Evolutionary conservation across 2,797 vertebrate genomes (phyloP), one percentile per base, ranked within the genome.

Genomic region (Tolypeutes matacus): DNA sequence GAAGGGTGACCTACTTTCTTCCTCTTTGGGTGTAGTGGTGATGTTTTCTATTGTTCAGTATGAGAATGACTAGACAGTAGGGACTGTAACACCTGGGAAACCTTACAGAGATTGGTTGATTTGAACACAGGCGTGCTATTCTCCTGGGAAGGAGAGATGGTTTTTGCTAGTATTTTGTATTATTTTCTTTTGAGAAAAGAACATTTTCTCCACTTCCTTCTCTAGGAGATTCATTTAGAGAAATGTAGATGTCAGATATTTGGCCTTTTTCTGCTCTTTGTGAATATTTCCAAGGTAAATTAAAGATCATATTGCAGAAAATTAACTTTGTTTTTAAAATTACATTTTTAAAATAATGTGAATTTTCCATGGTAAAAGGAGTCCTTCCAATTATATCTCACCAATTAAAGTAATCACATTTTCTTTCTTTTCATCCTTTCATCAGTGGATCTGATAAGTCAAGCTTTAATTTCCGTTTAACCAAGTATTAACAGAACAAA

Each of bases 1-100:
- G 62, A 86, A 94, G 70, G 18, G 25, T 96, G 95, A 93, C 96
- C 96, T 88, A 90, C 89, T 96, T 96, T 97, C 91, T 81, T 69
- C 27, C 56, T 46, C 53, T 49, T 64, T 53, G 81, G 56, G 46
- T 93, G n/a, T 27, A 85, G 85, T 10, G 9, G 60, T 62, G 95
- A 89, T 97, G 89, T 83, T 92, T 88, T 93, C 84, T 67, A 53
- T 96, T 97, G 91, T 93, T 56, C 25, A 12, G 23, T 23, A 46
- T 76, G 36, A 97, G 84, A 96, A 89, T 62, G 80, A 62, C 67
- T 3, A 67, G 72, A 93, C 89, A 88, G 46, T 86, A 77, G 64
- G 34, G 18, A 23, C 77, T 58, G 17, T 25, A 80, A 53, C 0
- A 15, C 46, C 92, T 53, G 77, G 46, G 82, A 91, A 89, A 62